Evolutionary conservation across 2,113 vertebrate species (phyloP).

Genomic region (Ptyas mucosa): DNA sequence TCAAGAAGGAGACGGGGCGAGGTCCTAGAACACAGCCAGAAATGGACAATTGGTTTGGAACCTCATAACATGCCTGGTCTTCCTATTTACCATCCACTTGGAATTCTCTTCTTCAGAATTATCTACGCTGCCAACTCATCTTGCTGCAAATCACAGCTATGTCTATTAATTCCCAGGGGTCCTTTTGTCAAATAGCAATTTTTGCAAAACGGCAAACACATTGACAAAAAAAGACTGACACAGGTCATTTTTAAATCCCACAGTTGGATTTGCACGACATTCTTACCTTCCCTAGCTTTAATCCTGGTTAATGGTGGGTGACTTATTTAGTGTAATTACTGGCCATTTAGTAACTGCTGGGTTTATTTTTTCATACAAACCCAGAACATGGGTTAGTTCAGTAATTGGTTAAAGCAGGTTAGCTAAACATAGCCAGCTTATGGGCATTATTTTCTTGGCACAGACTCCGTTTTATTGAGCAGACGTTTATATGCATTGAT

Average conservation of each 20-base stretch:
- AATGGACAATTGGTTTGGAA: not conserved
- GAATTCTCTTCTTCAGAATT: not conserved
- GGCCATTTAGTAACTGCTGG: not conserved
- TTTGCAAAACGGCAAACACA: not conserved
- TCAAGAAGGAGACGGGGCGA: slow-evolving; percentile 54
- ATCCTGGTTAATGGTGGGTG: not conserved
- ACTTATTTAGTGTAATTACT: not conserved
- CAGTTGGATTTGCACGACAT: not conserved
- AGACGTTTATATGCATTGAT: not conserved
- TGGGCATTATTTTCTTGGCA: not conserved
- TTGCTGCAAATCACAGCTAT: not conserved
- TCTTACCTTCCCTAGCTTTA: not conserved
- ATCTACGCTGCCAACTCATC: not conserved
- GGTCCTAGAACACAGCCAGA: slow-evolving; percentile 39
- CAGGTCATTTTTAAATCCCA: not conserved
- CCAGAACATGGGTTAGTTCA: not conserved
- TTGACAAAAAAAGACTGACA: not conserved
- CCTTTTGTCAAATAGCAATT: not conserved
- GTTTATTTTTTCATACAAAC: not conserved
- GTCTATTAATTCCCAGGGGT: not conserved
- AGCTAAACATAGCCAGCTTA: not conserved
- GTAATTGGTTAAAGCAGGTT: not conserved
- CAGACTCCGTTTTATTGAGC: not conserved
- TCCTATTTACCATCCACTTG: not conserved
- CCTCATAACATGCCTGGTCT: not conserved